phyloP scores from a whole-genome alignment of 2,888 invertebrate species.

The Sesia apiformis region DNA sequence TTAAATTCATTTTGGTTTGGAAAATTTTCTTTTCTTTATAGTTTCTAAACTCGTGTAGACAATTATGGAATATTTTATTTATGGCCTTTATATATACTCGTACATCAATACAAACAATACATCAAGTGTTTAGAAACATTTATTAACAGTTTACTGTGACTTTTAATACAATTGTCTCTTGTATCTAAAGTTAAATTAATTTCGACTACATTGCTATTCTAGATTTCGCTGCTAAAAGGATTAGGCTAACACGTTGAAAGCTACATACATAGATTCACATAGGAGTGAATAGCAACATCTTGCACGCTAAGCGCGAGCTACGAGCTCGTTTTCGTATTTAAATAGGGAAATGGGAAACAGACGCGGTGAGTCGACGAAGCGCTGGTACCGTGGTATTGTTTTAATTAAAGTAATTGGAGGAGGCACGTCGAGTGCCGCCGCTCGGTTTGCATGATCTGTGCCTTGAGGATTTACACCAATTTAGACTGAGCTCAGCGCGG shows the following conservation, averaged over 20 bases:
- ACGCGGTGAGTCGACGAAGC: conserved; percentile 67
- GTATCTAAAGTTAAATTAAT: not conserved
- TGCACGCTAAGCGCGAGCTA: conserved; percentile 59
- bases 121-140: not conserved
- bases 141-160: not conserved
- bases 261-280: conserved; percentile 3
- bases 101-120: not conserved
- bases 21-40: no score
- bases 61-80: no score
- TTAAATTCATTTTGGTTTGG: not conserved
- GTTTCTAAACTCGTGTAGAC: no score
- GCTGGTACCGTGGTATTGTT: conserved; percentile 69
- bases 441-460: conserved; percentile 67
- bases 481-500: conserved; percentile 56
- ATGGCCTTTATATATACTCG: no score
- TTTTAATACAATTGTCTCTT: not conserved
- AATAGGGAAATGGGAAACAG: conserved; percentile 73
- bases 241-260: not conserved
- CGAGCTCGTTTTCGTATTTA: conserved; percentile 72
- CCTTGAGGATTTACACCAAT: conserved; percentile 73
- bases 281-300: conserved; percentile 58
- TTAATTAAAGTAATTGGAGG: conserved; percentile 75
- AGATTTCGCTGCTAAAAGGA: not conserved
- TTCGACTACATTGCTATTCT: not conserved
- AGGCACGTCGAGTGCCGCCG: conserved; percentile 65